Percentiles rank a stretch among this genome's conserved stretches.
phyloP scores from a whole-genome alignment of 2,888 invertebrate species.

The Helicoverpa assulta region DNA sequence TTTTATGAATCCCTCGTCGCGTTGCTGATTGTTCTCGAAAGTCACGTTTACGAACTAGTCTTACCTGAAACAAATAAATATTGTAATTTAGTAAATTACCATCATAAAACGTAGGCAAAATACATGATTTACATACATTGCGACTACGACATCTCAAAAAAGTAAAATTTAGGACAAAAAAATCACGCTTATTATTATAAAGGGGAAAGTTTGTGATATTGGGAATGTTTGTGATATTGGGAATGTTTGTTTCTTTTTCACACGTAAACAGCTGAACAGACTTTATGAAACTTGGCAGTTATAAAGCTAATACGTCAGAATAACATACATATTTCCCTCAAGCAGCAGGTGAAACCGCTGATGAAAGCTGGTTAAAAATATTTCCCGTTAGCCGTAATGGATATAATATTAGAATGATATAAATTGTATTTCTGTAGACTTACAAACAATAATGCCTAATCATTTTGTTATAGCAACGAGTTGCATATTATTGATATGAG shows the following conservation, averaged over 20 bases:
- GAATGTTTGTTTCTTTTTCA: no score
- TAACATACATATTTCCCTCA: no score
- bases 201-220: no score
- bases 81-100: slow-evolving; percentile 30
- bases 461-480: slow-evolving; percentile 48
- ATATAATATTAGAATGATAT: background rate
- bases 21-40: slow-evolving; percentile 16
- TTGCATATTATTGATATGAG: slow-evolving; percentile 45
- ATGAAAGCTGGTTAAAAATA: no score
- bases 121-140: background rate
- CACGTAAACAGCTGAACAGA: no score
- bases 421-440: background rate
- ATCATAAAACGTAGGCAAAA: slow-evolving; percentile 11
- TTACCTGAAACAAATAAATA: slow-evolving; percentile 62
- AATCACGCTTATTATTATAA: no score
- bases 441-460: slow-evolving; percentile 48
- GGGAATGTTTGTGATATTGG: no score
- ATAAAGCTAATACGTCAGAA: no score
- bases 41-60: slow-evolving; percentile 22
- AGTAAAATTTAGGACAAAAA: background rate
- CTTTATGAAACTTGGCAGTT: no score
- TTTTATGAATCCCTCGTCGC: slow-evolving; percentile 1
- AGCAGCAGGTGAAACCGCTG: no score
- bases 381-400: no score
- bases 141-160: background rate